phyloP scores from a whole-genome alignment of 1,140 invertebrate species.

The Ladona fulva region DNA sequence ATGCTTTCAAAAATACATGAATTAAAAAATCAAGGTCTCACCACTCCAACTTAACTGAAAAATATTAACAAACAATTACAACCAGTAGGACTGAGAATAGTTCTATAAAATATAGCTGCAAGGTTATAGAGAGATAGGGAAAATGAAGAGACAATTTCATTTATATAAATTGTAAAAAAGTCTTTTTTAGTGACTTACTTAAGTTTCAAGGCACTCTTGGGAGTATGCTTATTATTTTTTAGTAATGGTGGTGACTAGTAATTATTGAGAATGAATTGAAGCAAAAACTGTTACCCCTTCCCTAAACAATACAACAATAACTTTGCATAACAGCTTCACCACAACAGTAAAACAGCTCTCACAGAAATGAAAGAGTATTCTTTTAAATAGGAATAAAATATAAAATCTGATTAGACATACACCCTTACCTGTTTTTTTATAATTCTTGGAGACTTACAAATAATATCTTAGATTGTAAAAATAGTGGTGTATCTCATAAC shows the following conservation, averaged over 20 bases:
- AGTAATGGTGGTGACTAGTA: not conserved
- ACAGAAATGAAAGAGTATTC: not conserved
- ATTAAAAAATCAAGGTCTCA: too few relatives aligned
- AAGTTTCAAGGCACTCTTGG: not conserved
- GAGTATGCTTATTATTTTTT: not conserved
- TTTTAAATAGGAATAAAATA: not conserved
- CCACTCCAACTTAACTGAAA: too few relatives aligned
- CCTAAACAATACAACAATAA: not conserved
- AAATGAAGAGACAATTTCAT: not conserved
- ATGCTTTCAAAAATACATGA: too few relatives aligned
- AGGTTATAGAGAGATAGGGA: not conserved
- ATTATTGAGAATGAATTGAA: not conserved
- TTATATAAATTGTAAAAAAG: not conserved
- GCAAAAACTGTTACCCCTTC: not conserved
- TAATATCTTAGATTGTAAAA: too few relatives aligned
- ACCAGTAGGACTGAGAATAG: too few relatives aligned
- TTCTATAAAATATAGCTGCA: too few relatives aligned
- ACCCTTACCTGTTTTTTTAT: not conserved
- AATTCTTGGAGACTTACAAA: not conserved
- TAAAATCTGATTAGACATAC: not conserved
- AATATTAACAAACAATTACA: too few relatives aligned
- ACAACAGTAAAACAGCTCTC: too few relatives aligned
- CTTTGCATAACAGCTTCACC: not conserved
- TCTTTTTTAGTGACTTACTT: not conserved
- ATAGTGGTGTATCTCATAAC: too few relatives aligned